Conservation (phyloP, 2,888 invertebrate genomes). For the Melanophora roralis region DNA sequence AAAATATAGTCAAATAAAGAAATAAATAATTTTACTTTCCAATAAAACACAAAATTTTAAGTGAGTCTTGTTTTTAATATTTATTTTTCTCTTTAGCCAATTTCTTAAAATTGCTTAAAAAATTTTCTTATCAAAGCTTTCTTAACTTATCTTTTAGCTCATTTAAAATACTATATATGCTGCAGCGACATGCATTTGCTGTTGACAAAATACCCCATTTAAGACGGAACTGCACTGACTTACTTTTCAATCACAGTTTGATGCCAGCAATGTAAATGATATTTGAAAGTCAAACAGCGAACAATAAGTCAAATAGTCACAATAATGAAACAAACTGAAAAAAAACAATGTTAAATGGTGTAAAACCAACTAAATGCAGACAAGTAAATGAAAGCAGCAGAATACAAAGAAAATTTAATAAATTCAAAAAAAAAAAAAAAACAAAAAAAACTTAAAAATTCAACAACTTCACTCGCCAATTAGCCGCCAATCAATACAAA, state of each 20-base stretch:
- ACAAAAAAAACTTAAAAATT: conserved; percentile 43
- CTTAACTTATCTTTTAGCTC: conserved; percentile 50
- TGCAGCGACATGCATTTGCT: conserved; percentile 55
- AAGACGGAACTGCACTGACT: conserved; percentile 15
- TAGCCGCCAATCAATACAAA: conserved; percentile 73
- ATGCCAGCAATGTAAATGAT: background rate
- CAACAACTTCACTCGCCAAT: conserved; percentile 69
- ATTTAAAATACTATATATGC: conserved; percentile 58
- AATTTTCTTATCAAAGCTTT: no score
- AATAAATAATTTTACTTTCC: no score
- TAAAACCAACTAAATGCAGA: conserved; percentile 39
- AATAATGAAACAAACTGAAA: background rate
- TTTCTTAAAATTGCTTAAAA: no score
- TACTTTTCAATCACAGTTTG: background rate
- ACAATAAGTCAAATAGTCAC: background rate
- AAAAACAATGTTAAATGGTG: conserved; percentile 44
- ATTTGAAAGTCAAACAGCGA: background rate
- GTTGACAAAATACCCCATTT: conserved; percentile 33
- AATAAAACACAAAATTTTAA: no score
- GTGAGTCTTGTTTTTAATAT: no score
- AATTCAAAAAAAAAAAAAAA: conserved; percentile 33
- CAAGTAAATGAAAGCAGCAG: conserved; percentile 19
- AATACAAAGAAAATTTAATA: conserved; percentile 35
- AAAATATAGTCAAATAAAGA: no score
- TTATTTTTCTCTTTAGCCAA: no score